Evolutionary conservation across 1,140 invertebrate genomes (phyloP).

Genomic region (Physella acuta): DNA sequence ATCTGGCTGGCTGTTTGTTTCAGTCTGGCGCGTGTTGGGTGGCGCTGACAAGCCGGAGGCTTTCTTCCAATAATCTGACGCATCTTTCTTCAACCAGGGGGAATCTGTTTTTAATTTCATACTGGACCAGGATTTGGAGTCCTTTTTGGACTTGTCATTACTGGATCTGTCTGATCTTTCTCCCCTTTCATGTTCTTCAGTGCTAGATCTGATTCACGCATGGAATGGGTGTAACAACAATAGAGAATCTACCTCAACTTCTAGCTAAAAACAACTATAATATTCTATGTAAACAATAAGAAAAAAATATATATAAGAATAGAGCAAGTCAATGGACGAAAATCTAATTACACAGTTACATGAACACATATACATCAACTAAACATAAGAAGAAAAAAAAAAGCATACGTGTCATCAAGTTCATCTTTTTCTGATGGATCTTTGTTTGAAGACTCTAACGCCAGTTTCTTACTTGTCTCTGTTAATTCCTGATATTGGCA

Average conservation of each 20-base stretch:
- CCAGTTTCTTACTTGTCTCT: conserved; percentile 61
- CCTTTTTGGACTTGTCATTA: background rate
- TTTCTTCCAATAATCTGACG: conserved; percentile 23
- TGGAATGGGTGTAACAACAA: no score
- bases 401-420: conserved; percentile 39
- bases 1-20: background rate
- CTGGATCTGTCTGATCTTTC: background rate
- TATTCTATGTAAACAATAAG: no score
- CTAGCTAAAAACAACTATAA: no score
- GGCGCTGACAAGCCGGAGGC: background rate
- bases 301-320: no score
- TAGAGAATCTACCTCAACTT: no score
- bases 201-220: no score
- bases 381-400: background rate
- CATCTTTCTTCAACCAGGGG: background rate
- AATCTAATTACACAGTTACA: no score
- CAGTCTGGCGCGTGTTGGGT: background rate
- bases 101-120: conserved; percentile 1
- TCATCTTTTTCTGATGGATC: conserved; percentile 45
- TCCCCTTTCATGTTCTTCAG: background rate
- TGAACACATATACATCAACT: no score
- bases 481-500: conserved; percentile 58
- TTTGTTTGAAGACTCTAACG: conserved; percentile 63
- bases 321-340: no score
- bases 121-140: background rate